phyloP scores from a whole-genome alignment of 2,113 vertebrate species.

The Eonycteris spelaea region DNA sequence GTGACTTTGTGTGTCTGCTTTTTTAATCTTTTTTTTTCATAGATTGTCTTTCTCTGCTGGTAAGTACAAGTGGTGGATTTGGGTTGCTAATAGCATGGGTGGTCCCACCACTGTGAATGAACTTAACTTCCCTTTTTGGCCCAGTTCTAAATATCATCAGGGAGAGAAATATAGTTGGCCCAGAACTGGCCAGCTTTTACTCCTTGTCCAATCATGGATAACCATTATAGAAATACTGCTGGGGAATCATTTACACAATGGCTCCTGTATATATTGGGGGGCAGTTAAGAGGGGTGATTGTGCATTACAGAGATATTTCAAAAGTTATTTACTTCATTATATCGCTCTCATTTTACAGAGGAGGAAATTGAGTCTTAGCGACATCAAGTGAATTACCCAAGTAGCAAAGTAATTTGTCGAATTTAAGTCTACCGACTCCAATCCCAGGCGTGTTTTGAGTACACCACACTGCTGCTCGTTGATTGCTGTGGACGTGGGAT shows the following conservation, averaged over 20 bases:
- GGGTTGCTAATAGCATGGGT: background rate
- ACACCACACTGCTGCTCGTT: background rate
- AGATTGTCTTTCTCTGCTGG: background rate
- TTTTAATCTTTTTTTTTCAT: background rate
- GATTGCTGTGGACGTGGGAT: background rate
- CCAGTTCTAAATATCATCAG: background rate
- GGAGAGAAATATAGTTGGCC: background rate
- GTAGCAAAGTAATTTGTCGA: background rate
- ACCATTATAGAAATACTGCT: background rate
- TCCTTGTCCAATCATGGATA: background rate
- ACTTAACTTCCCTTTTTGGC: background rate
- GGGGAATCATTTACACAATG: background rate
- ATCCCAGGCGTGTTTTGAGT: background rate
- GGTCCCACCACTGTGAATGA: background rate
- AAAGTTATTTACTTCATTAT: background rate
- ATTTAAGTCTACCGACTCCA: background rate
- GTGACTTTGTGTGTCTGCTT: background rate
- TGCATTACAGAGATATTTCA: background rate
- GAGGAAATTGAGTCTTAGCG: background rate
- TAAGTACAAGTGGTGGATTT: background rate
- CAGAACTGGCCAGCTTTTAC: background rate
- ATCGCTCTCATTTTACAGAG: background rate
- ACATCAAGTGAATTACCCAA: conserved; percentile 4
- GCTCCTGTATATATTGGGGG: fast-evolving
- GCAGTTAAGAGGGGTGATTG: background rate